These are phyloP conservation scores for Condylura cristata DNA, from an alignment of 2,113 vertebrate species.

Conservation along the genomic window DNA sequence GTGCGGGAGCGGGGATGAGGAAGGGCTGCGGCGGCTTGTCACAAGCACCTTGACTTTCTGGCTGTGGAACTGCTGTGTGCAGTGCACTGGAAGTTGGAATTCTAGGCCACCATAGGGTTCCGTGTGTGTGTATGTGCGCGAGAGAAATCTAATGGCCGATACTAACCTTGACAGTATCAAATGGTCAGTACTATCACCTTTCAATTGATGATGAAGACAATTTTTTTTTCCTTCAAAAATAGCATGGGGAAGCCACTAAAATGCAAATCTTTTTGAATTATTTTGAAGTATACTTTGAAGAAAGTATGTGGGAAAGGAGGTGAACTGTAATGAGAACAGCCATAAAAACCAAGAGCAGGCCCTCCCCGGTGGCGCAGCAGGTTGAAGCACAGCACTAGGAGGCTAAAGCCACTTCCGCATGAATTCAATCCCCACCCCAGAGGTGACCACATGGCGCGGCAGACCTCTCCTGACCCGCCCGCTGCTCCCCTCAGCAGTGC, in stretches of 20 bases:
- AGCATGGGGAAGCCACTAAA: neutral
- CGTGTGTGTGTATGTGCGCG: neutral
- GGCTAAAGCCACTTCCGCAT: too few relatives aligned
- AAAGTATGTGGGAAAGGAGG: neutral
- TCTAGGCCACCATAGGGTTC: neutral
- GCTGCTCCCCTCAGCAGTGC: too few relatives aligned
- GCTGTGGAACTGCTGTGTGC: neutral
- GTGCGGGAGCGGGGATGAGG: neutral
- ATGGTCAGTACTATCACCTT: neutral
- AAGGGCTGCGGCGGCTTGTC: neutral
- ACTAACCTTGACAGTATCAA: too few relatives aligned
- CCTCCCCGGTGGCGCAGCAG: too few relatives aligned
- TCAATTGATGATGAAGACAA: conserved; percentile 3
- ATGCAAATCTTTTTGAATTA: neutral
- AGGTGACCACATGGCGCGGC: too few relatives aligned
- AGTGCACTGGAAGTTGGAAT: neutral
- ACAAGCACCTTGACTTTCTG: neutral
- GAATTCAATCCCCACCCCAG: too few relatives aligned
- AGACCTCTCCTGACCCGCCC: too few relatives aligned
- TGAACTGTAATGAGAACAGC: neutral
- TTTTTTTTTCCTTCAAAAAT: neutral
- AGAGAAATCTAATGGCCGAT: neutral
- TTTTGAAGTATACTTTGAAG: conserved; percentile 15
- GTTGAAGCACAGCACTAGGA: too few relatives aligned
- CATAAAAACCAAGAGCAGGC: neutral